Conservation (phyloP, 2,113 vertebrate species). For the Rhineura floridana region DNA sequence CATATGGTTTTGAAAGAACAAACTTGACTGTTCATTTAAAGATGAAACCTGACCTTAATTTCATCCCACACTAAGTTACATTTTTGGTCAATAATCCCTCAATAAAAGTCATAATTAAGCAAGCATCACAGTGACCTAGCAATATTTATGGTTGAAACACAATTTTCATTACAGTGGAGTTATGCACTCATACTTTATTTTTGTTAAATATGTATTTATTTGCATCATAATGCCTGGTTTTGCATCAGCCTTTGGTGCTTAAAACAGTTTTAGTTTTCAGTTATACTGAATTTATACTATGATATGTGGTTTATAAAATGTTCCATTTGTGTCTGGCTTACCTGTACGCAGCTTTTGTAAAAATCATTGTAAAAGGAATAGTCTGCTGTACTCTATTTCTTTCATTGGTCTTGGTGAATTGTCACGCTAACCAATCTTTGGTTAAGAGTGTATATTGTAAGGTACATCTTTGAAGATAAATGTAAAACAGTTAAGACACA, state of each 20-base stretch:
- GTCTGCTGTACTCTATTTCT: background rate
- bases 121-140: background rate
- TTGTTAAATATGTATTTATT: too few relatives aligned
- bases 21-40: conserved; percentile 39
- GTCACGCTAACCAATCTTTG: conserved; percentile 32
- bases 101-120: conserved; percentile 41
- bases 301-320: conserved; percentile 12
- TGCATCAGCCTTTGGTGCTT: background rate
- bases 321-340: background rate
- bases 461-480: conserved; percentile 2
- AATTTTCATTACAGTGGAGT: conserved; percentile 35
- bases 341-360: conserved; percentile 3
- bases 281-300: background rate
- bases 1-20: conserved; percentile 18
- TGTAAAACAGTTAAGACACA: background rate
- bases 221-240: background rate
- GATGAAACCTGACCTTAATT: conserved; percentile 46
- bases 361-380: background rate
- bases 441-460: background rate
- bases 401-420: background rate
- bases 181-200: conserved; percentile 22
- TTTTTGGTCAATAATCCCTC: conserved; percentile 54
- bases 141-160: conserved; percentile 55
- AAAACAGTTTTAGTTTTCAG: background rate
- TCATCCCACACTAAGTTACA: conserved; percentile 38